These are phyloP conservation scores for Rhabdomys pumilio DNA, from an alignment of 2,797 vertebrate species.

Conservation along the genomic window DNA sequence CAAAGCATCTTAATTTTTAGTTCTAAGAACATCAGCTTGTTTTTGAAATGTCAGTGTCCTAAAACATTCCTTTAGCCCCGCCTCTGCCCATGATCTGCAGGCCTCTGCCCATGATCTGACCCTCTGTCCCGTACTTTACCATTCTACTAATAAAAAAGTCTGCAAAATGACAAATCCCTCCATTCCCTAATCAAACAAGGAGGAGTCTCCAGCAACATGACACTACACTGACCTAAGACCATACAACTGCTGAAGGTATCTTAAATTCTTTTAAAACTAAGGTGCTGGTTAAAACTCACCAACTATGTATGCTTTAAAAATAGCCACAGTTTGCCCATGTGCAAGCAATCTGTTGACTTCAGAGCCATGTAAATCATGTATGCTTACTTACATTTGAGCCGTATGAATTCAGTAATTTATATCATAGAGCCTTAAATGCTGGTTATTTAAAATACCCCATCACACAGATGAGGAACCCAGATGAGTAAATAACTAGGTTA, in stretches of 20 bases:
- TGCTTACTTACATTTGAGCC: background rate
- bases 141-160: background rate
- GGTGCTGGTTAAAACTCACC: background rate
- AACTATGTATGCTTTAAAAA: background rate
- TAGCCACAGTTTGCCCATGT: too few relatives aligned
- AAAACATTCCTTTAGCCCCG: background rate
- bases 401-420: background rate
- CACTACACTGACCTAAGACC: background rate
- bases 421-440: background rate
- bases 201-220: background rate
- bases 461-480: background rate
- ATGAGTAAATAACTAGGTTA: background rate
- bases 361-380: background rate
- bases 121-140: background rate
- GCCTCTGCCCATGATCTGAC: too few relatives aligned
- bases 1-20: background rate
- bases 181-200: background rate
- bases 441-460: background rate
- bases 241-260: background rate
- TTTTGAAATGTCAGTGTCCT: background rate
- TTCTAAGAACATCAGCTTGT: conserved; percentile 1
- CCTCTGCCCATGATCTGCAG: background rate
- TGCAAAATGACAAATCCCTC: background rate
- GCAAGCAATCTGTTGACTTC: background rate
- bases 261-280: background rate